Conservation (phyloP, 92 coral and sea anemone species). For the Phenganax subtilis region DNA sequence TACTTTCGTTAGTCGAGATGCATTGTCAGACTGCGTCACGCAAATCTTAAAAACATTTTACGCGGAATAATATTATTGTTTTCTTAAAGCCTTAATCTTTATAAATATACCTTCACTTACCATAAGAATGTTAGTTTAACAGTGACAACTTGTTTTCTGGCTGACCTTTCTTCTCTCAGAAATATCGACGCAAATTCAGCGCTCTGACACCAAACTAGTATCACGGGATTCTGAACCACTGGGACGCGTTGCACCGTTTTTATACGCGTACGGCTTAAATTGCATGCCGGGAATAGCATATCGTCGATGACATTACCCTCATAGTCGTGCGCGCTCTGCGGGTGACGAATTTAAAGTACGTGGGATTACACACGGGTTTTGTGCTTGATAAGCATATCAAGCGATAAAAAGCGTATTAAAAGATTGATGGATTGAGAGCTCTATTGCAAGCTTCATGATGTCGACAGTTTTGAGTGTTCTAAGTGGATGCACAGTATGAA, state of each 20-base stretch:
- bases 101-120: not conserved
- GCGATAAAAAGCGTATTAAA: constrained; percentile 18
- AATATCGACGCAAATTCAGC: no score
- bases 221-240: not conserved
- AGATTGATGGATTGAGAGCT: not conserved
- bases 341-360: not conserved
- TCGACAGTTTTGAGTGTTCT: not conserved
- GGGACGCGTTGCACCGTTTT: not conserved
- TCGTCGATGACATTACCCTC: not conserved
- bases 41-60: not conserved
- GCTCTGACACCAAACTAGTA: no score
- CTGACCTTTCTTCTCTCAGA: no score
- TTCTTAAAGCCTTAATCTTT: not conserved
- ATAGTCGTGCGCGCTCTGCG: not conserved
- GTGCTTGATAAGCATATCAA: constrained; percentile 17
- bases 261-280: not conserved
- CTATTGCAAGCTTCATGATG: constrained; percentile 4
- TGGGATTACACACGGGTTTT: constrained; percentile 1
- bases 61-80: not conserved
- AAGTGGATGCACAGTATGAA: not conserved
- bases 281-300: constrained; percentile 15
- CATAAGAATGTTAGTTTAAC: not conserved
- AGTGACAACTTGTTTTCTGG: no score
- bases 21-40: no score
- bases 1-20: no score